These are phyloP conservation scores for Ligdia adustata DNA, from an alignment of 2,888 invertebrate species.

Conservation along the genomic window DNA sequence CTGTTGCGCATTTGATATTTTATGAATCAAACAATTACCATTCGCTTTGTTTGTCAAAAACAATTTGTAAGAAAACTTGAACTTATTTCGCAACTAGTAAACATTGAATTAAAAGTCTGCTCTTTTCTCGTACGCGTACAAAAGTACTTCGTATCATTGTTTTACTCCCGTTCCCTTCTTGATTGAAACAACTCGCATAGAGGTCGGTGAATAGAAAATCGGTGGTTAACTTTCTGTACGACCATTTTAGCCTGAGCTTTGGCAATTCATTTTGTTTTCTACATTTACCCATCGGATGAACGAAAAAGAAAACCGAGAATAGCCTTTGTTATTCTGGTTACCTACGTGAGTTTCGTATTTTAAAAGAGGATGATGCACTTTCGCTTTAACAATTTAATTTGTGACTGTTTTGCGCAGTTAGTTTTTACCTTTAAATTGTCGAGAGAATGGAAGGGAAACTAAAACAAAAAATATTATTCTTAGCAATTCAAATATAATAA, in stretches of 20 bases:
- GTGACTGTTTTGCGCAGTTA: constrained; percentile 22
- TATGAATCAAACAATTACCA: too few species aligned
- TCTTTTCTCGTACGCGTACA: constrained; percentile 23
- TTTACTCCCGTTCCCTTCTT: constrained; percentile 53
- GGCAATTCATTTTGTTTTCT: constrained; percentile 56
- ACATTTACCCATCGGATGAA: constrained; percentile 38
- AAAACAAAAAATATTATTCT: neutral
- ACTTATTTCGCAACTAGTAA: constrained; percentile 2
- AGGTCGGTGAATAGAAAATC: constrained; percentile 62
- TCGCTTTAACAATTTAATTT: constrained; percentile 29
- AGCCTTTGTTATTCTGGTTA: constrained; percentile 43
- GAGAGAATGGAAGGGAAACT: neutral
- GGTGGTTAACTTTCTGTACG: constrained; percentile 53
- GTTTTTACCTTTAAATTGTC: constrained; percentile 5
- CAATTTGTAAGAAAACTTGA: too few species aligned
- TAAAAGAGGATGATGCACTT: constrained; percentile 27
- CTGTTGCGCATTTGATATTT: too few species aligned
- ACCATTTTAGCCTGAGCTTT: constrained; percentile 54
- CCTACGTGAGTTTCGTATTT: constrained; percentile 33
- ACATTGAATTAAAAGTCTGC: constrained; percentile 13
- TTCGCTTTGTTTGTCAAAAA: too few species aligned
- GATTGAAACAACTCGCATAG: constrained; percentile 61
- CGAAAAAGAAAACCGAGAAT: constrained; percentile 44
- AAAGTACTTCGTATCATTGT: constrained; percentile 43
- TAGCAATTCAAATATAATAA: too few species aligned